Evolutionary conservation across 2,113 vertebrate genomes (phyloP).

Genomic region (Pionites leucogaster): DNA sequence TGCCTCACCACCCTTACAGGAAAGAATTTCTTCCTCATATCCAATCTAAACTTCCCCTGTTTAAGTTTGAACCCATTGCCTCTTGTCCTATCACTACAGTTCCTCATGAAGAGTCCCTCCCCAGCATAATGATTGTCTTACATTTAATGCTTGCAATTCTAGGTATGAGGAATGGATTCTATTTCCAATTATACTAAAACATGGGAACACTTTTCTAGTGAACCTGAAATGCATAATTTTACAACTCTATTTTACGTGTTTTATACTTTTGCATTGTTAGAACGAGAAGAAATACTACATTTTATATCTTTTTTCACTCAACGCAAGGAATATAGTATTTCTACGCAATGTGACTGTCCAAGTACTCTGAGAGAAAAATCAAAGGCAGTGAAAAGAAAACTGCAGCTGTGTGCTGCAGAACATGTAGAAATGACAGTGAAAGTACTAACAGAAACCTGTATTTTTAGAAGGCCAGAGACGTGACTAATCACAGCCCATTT

Average conservation of each 20-base stretch:
- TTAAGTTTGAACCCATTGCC: too few species aligned
- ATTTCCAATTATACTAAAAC: neutral
- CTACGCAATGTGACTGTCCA: neutral
- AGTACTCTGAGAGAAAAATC: neutral
- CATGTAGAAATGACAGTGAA: neutral
- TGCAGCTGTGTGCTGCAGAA: neutral
- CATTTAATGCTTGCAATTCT: neutral
- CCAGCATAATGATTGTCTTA: neutral
- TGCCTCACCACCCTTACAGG: too few species aligned
- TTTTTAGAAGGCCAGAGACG: neutral
- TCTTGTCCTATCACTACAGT: too few species aligned
- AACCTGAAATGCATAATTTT: neutral
- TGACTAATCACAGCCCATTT: neutral
- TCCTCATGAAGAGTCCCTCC: too few species aligned
- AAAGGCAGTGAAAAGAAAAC: neutral
- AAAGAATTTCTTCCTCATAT: too few species aligned
- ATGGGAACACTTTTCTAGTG: neutral
- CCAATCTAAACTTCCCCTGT: too few species aligned
- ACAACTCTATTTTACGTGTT: neutral
- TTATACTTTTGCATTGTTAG: neutral
- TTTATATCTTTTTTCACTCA: neutral
- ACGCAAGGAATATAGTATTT: neutral
- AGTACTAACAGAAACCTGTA: neutral
- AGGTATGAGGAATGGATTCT: neutral
- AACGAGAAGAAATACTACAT: neutral